Conservation (phyloP, 2,888 invertebrate genomes). For the Monochamus alternatus region DNA sequence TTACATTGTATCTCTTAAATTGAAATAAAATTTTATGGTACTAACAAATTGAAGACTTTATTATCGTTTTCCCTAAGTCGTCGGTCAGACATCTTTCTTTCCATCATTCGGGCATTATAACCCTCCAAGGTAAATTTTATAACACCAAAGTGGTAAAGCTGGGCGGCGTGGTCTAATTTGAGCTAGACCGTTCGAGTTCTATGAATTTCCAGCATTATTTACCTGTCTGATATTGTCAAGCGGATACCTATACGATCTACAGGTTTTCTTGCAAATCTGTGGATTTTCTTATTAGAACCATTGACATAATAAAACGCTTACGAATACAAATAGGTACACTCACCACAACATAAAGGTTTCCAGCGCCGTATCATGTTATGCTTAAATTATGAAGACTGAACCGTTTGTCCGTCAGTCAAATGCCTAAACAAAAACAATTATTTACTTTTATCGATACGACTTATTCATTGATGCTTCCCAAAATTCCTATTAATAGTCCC, state of each 20-base stretch:
- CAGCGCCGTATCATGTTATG: neutral
- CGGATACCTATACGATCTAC: too few species aligned
- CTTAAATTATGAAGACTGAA: too few species aligned
- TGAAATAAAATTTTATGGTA: conserved; percentile 50
- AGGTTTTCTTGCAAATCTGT: too few species aligned
- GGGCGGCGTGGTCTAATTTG: conserved; percentile 49
- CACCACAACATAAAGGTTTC: neutral
- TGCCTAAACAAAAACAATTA: too few species aligned
- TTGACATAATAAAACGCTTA: neutral
- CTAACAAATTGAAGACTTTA: conserved; percentile 49
- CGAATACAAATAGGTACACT: neutral
- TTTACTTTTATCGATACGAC: too few species aligned
- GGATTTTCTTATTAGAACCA: too few species aligned
- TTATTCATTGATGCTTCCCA: too few species aligned
- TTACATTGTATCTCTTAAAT: conserved; percentile 31
- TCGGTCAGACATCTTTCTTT: conserved; percentile 42
- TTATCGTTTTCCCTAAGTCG: conserved; percentile 43
- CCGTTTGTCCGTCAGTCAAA: too few species aligned
- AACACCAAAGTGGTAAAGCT: conserved; percentile 42
- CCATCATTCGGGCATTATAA: conserved; percentile 43
- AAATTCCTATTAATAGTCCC: too few species aligned
- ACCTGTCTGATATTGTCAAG: too few species aligned
- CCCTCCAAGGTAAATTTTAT: conserved; percentile 51
- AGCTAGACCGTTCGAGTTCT: conserved; percentile 40
- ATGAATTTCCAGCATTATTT: conserved; percentile 28